Base-by-base conservation (phyloP, 2,797 vertebrate species). In the Centroberyx gerrardi region DNA sequence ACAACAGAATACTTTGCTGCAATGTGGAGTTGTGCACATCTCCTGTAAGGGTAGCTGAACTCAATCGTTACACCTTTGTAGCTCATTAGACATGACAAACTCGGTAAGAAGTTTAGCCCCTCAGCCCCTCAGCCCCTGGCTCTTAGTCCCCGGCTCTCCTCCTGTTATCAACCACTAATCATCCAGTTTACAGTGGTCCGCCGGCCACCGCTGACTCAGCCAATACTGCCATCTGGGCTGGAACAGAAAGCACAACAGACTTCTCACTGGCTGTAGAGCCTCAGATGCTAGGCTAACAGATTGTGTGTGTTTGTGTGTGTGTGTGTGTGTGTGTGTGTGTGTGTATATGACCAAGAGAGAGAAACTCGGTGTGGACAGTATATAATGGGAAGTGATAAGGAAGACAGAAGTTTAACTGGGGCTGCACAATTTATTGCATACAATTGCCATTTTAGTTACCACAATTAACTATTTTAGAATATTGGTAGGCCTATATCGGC, bases 191-290 rank as follows among this genome's bases (percentile, higher is more conserved):
- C 63, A 14, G 48, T 64, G 63, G 74, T 74, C 79, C 79, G 28
- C 22, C 63, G 48, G 81, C 68, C 84, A 80, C 12, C 27, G 82
- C 87, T 87, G 90, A 92, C 72, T 90, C 88, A 82, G 88, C 87
- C 88, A 88, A 82, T 14, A 60, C 73, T 72, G 81, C 90, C 90
- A 91, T 92, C 90, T 93, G 92, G 86, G 88, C 84, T 90, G 86
- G 90, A 90, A 87, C 78, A 62, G 80, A 84, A 81, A 84, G 73
- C 65, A 38, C 78, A 61, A 70, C 84, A 89, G 83, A 86, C 83
- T 85, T 79, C 74, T 84, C 65, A 49, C 75, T 48, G 68, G 51
- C 74, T 84, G 22, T 38, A 48, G 18, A 87, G 68, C 56, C 68
- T 85, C 83, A 72, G 68, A 78, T 81, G 65, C 62, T 72, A 75